phyloP scores from a whole-genome alignment of 2,888 invertebrate genomes.

The Nephrotoma appendiculata region DNA sequence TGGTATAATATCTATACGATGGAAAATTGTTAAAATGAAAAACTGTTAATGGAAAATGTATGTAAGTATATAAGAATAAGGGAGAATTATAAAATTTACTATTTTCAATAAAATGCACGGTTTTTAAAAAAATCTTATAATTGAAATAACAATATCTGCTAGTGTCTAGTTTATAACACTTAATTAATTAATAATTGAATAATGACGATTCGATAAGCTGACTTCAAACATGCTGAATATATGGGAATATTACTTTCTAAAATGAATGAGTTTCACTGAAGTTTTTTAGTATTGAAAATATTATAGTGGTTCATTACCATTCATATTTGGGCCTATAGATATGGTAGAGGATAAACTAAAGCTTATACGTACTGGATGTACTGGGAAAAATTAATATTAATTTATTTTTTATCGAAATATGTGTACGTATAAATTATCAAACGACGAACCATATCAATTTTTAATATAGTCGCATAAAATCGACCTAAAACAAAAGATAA shows the following conservation, averaged over 20 bases:
- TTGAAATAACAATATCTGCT: neutral
- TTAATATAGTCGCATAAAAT: too few relatives aligned
- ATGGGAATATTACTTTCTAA: neutral
- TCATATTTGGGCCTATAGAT: too few relatives aligned
- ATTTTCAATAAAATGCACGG: neutral
- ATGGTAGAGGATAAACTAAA: too few relatives aligned
- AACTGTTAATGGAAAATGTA: neutral
- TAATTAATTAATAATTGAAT: neutral
- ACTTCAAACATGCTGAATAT: neutral
- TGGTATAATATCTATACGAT: neutral
- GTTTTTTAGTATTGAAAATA: too few relatives aligned
- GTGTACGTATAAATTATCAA: too few relatives aligned
- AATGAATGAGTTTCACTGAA: too few relatives aligned
- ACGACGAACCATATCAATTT: too few relatives aligned
- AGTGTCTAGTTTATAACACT: neutral
- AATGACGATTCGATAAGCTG: neutral
- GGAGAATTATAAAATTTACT: neutral
- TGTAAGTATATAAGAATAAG: neutral
- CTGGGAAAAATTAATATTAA: too few relatives aligned
- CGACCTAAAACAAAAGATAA: too few relatives aligned
- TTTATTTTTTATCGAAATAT: too few relatives aligned
- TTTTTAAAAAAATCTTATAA: neutral
- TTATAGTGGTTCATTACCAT: too few relatives aligned
- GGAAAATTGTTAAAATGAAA: neutral
- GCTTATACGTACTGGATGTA: too few relatives aligned